These are phyloP conservation scores for Heterodera filipjevi DNA, from an alignment of 2,888 invertebrate species.

Conservation along the genomic window DNA sequence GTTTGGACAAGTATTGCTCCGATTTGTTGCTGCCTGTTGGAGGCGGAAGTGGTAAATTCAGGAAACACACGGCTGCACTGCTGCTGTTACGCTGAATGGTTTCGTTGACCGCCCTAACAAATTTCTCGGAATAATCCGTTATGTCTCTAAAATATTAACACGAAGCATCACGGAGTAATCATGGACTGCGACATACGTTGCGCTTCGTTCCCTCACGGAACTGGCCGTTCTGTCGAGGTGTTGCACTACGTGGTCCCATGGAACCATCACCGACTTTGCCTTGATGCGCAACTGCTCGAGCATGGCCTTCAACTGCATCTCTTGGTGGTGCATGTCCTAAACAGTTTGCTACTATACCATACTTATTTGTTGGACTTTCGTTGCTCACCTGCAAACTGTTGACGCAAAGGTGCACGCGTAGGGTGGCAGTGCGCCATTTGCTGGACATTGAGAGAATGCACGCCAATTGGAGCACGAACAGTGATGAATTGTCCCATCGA, in stretches of 20 bases:
- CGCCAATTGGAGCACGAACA: conserved; percentile 94
- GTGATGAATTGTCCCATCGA: conserved; percentile 78
- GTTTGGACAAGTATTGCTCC: conserved; percentile 52
- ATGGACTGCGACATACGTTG: not conserved
- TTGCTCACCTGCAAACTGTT: conserved; percentile 61
- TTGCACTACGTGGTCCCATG: conserved; percentile 69
- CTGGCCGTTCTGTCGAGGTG: conserved; percentile 12
- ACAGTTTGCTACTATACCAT: not conserved
- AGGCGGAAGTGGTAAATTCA: conserved; percentile 88
- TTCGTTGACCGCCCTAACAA: conserved; percentile 68
- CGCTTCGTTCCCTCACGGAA: conserved; percentile 45
- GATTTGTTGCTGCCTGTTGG: conserved; percentile 22
- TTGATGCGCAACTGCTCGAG: conserved; percentile 84
- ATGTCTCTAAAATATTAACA: conserved; percentile 36
- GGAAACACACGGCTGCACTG: conserved; percentile 82
- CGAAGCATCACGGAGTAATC: too few relatives aligned
- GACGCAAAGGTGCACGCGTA: conserved; percentile 81
- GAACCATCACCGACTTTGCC: conserved; percentile 75
- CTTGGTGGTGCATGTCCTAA: conserved; percentile 64
- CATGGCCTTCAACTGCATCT: conserved; percentile 68
- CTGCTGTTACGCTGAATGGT: conserved; percentile 78
- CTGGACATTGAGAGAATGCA: conserved; percentile 78
- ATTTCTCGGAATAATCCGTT: conserved; percentile 55
- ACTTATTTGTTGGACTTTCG: not conserved
- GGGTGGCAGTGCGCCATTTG: conserved; percentile 81